Conservation (phyloP, 2,797 vertebrate species). For the Tolypeutes matacus region DNA sequence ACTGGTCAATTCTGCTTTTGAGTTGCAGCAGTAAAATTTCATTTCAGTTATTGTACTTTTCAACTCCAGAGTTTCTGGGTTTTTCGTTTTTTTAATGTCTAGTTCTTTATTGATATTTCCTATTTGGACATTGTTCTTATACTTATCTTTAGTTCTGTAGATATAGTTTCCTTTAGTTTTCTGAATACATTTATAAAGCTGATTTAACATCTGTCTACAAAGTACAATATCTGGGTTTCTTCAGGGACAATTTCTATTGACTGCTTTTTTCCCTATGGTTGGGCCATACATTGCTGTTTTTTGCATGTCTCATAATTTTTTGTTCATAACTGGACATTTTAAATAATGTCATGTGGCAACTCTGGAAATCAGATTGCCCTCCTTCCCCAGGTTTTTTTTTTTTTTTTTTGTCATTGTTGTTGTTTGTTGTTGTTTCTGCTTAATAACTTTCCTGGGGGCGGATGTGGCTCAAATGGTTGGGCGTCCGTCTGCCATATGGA, state of each 20-base stretch:
- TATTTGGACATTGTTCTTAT: background rate
- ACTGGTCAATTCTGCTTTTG: background rate
- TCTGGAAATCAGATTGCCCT: background rate
- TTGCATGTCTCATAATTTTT: background rate
- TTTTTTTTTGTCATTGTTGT: background rate
- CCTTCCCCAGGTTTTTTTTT: background rate
- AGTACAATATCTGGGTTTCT: background rate
- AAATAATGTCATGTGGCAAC: background rate
- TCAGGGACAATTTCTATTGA: background rate
- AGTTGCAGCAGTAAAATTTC: background rate
- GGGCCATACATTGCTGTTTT: too few relatives aligned
- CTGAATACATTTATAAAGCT: constrained; percentile 45
- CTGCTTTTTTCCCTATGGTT: background rate
- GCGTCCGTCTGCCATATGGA: too few relatives aligned
- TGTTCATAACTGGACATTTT: constrained; percentile 8
- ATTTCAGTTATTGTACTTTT: background rate
- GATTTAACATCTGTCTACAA: constrained; percentile 22
- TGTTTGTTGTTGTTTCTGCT: background rate
- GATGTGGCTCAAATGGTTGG: too few relatives aligned
- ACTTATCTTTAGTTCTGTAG: background rate
- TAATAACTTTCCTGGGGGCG: background rate
- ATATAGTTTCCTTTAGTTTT: background rate
- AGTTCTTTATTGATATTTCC: background rate
- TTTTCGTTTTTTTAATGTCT: background rate
- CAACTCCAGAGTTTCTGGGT: background rate